Conservation (phyloP, 2,888 invertebrate species). For the Leucania comma region DNA sequence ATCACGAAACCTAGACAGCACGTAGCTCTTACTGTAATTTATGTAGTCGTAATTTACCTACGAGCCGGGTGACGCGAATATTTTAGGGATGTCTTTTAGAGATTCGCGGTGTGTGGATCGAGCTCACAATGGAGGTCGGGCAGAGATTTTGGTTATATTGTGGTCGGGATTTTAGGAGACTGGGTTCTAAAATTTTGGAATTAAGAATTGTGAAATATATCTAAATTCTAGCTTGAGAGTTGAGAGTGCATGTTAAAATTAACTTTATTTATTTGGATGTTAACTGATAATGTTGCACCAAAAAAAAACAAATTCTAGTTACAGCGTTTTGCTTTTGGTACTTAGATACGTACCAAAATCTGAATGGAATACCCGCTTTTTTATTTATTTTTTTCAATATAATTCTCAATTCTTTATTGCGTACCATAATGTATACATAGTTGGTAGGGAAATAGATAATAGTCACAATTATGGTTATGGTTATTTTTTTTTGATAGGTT, state of each 20-base stretch:
- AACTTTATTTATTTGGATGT: too few relatives aligned
- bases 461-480: too few relatives aligned
- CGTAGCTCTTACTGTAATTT: slow-evolving; percentile 51
- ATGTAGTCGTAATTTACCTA: slow-evolving; percentile 58
- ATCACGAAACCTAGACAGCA: slow-evolving; percentile 43
- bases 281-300: too few relatives aligned
- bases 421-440: too few relatives aligned
- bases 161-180: slow-evolving; percentile 8
- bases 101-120: slow-evolving; percentile 33
- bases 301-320: too few relatives aligned
- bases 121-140: slow-evolving; percentile 5
- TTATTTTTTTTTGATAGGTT: too few relatives aligned
- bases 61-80: slow-evolving; percentile 36
- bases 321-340: too few relatives aligned
- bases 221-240: not conserved
- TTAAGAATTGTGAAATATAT: not conserved
- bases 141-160: slow-evolving; percentile 18
- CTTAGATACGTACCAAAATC: too few relatives aligned
- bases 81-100: slow-evolving; percentile 24
- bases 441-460: too few relatives aligned
- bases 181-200: not conserved
- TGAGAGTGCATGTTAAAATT: not conserved
- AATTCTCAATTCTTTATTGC: too few relatives aligned
- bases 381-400: too few relatives aligned
- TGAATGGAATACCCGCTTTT: too few relatives aligned